Percentiles rank a stretch among this genome's conserved stretches.
Evolutionary conservation across 2,888 invertebrate genomes (phyloP).

Genomic region (Plebejus anna): DNA sequence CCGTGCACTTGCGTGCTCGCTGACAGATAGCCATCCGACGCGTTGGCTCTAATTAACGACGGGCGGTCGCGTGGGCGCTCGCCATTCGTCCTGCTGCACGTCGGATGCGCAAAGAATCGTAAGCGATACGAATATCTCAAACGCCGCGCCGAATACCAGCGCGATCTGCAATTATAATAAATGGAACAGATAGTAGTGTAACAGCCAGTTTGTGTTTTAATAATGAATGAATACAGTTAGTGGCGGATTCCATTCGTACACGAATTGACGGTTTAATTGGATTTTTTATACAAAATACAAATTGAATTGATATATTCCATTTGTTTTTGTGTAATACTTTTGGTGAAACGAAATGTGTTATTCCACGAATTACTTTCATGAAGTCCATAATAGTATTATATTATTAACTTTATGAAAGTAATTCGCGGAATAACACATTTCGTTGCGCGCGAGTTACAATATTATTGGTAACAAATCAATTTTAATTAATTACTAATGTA

Average conservation of each 20-base stretch:
- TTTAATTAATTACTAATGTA: no score
- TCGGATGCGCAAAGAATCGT: slow-evolving; percentile 74
- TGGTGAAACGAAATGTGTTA: background rate
- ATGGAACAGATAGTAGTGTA: slow-evolving; percentile 56
- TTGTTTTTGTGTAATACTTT: slow-evolving; percentile 3
- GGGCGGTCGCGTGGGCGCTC: slow-evolving; percentile 65
- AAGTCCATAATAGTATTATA: background rate
- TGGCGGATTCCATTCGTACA: slow-evolving; percentile 28
- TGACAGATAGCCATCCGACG: slow-evolving; percentile 71
- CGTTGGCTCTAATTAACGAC: slow-evolving; percentile 71
- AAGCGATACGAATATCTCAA: slow-evolving; percentile 73
- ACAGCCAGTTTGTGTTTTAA: slow-evolving; percentile 44
- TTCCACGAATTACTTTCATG: background rate
- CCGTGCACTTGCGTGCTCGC: slow-evolving; percentile 65
- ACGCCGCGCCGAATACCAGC: slow-evolving; percentile 55
- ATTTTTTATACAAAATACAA: slow-evolving; percentile 16
- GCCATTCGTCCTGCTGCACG: slow-evolving; percentile 66
- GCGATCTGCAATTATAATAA: slow-evolving; percentile 66
- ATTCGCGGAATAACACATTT: background rate
- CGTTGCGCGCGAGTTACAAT: background rate
- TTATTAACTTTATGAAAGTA: background rate
- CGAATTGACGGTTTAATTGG: slow-evolving; percentile 21
- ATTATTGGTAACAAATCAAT: no score
- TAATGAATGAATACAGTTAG: slow-evolving; percentile 32
- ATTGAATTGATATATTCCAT: slow-evolving; percentile 14